These are phyloP conservation scores for Atta texana DNA, from an alignment of 1,140 invertebrate species.

Conservation along the genomic window DNA sequence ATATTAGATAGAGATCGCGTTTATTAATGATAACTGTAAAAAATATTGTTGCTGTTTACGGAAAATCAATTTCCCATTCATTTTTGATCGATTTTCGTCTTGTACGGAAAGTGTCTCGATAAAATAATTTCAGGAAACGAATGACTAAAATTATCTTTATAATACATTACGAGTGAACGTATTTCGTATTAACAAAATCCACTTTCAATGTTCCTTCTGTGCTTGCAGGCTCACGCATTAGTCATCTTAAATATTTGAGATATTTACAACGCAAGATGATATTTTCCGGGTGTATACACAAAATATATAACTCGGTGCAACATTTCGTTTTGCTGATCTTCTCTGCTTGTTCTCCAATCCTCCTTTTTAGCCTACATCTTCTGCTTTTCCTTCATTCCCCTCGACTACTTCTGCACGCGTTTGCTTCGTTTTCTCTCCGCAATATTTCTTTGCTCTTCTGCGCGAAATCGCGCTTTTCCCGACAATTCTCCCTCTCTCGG, in stretches of 20 bases:
- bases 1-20: background rate
- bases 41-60: constrained; percentile 8
- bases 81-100: background rate
- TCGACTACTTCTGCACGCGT: background rate
- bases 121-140: background rate
- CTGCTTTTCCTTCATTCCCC: background rate
- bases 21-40: background rate
- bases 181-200: background rate
- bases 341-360: constrained; percentile 8
- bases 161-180: background rate
- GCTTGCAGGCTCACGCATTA: background rate
- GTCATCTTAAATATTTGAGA: constrained; percentile 1
- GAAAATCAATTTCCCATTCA: background rate
- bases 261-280: constrained; percentile 22
- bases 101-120: background rate
- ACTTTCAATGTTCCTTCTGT: background rate
- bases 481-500: constrained; percentile 50
- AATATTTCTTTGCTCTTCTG: constrained; percentile 58
- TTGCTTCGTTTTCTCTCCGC: constrained; percentile 53
- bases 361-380: constrained; percentile 32
- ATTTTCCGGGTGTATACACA: constrained; percentile 40
- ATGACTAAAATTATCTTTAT: background rate
- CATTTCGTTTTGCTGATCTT: constrained; percentile 33
- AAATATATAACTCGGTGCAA: constrained; percentile 12
- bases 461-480: constrained; percentile 21